Evolutionary conservation across 2,797 vertebrate species (phyloP), one percentile per base, ranked within the genome.

Genomic region (Channallabes apus): DNA sequence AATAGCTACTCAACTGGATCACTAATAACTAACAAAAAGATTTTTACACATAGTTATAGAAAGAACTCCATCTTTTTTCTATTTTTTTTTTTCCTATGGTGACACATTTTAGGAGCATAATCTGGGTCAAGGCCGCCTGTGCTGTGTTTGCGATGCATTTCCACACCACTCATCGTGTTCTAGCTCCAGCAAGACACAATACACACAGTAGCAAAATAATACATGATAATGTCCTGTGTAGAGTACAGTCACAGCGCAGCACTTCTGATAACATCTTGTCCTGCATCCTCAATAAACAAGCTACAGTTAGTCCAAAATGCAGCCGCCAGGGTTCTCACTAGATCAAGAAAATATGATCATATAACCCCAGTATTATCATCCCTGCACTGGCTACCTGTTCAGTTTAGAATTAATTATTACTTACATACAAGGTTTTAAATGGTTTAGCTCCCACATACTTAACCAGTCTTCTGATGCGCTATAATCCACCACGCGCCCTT

Each of bases 91-190:
- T 9, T n/a, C 7, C 8, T 54, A 58, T 51, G 54, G 32, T 41
- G 56, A 72, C 84, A 56, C 80, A 46, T 82, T 61, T 58, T 65
- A 20, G 72, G 38, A 79, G 46, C 51, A 29, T 58, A 62, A 79
- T 24, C 32, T 65, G 38, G 35, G 29, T 64, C 86, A 67, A 61
- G 81, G 81, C 22, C 38, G 58, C 76, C 72, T 65, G 65, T 83
- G 82, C 82, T 72, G 77, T 72, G 32, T 29, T 84, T 77, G 29
- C 15, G 0, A 8, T 78, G 79, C 72, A 54, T 72, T 83, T 78
- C 65, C 56, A 62, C 58, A 9, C 9, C 58, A 78, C 67, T 68
- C 77, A 67, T 65, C 61, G 35, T 0, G 72, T 76, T 20, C 56
- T 62, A 54, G 59, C 59, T 65, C 41, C 27, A 65, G 38, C 35